Percentiles rank a stretch among this genome's conserved stretches.
Conservation (phyloP, 2,888 invertebrate species). For the Belgica antarctica region DNA sequence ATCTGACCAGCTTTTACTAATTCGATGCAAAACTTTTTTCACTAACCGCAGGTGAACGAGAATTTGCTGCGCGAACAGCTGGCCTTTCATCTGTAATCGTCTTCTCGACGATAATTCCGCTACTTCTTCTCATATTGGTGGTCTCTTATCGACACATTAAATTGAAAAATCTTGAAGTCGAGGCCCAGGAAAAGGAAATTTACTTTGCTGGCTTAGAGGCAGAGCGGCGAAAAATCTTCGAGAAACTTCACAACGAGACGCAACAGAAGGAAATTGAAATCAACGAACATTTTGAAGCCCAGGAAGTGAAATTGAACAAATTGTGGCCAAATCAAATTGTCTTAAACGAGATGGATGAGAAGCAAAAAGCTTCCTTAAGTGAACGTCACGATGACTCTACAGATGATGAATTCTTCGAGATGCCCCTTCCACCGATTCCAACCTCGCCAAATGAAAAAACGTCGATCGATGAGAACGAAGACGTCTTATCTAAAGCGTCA, state of each 20-base stretch:
- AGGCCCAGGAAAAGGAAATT: constrained; percentile 45
- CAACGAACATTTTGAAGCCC: constrained; percentile 16
- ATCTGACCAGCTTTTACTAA: too few species aligned
- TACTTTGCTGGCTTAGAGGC: constrained; percentile 17
- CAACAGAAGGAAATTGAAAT: constrained; percentile 32
- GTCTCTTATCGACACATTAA: constrained; percentile 63
- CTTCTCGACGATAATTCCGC: constrained; percentile 71
- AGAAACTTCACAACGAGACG: constrained; percentile 15
- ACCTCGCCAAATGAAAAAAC: background rate
- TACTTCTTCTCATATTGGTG: constrained; percentile 68
- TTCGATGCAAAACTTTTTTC: too few species aligned
- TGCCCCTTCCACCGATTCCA: constrained; percentile 35
- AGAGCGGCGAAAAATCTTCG: constrained; percentile 12
- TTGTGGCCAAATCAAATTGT: background rate
- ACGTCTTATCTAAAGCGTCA: background rate
- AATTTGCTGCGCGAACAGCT: constrained; percentile 72
- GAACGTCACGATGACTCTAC: constrained; percentile 28
- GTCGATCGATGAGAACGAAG: constrained; percentile 33
- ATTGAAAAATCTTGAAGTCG: constrained; percentile 58
- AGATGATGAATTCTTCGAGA: constrained; percentile 41
- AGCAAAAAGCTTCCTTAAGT: background rate
- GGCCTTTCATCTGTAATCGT: constrained; percentile 77
- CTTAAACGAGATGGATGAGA: background rate
- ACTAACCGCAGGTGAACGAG: constrained; percentile 72
- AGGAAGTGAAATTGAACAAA: background rate